Evolutionary conservation across 92 coral and sea anemone species (phyloP), one percentile per base, ranked within the genome.

Genomic region (Siderastrea siderea): DNA sequence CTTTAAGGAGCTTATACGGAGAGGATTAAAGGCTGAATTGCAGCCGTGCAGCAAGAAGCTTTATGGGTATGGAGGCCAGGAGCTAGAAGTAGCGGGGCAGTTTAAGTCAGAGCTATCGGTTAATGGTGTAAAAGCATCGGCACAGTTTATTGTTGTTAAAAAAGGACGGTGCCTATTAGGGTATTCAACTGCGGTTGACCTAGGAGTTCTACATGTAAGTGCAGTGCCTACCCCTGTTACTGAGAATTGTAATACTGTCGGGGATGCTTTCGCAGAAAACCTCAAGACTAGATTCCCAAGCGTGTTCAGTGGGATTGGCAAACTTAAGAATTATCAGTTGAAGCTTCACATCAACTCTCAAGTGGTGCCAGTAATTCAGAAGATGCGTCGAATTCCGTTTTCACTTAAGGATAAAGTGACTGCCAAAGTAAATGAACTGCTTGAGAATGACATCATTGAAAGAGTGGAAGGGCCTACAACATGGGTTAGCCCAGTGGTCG

Each of bases 91-190:
- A 66, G 91, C 52, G 46, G 94, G 91, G 47, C 77, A 82, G 87
- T 87, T 91, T 82, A 67, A 91, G 57, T 74, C 79, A 65, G 91
- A 87, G 57, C 16, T 91, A 17, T 79, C 87, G 6, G 67, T 72
- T 5, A 7, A 68, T 44, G 26, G 53, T 17, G 17, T n/a, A 69
- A 82, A 68, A 69, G 15, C 59, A 53, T 77, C 15, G 64, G 65
- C 62, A 54, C 53, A 68, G n/a, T 78, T 90, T 75, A 87, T 91
- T 76, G 92, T 92, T 38, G 87, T 88, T 60, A 71, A 94, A 50
- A 77, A 47, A 11, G 93, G 90, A 65, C 88, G 91, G 76, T 92
- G 95, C 70, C 67, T 91, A 71, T 57, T 94, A 47, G 93, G 93
- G 14, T 67, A 88, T 82, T 7, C 91, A 43, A 66, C 89, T 2